phyloP scores from a whole-genome alignment of 2,797 vertebrate species.

The Eulemur albifrons region DNA sequence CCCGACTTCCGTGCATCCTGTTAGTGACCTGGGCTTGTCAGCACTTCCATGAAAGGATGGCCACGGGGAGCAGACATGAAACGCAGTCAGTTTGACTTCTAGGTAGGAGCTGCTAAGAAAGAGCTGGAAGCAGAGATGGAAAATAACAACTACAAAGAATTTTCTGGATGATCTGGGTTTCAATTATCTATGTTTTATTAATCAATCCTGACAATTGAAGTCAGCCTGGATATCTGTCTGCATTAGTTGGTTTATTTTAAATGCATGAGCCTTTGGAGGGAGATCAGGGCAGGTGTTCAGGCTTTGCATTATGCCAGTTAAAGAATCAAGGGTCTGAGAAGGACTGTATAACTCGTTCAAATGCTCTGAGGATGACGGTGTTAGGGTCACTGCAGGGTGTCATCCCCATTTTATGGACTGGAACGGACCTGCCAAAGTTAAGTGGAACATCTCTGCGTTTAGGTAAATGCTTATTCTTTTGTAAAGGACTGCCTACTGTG shows the following conservation, averaged over 20 bases:
- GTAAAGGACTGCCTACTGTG: background rate
- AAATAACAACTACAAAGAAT: background rate
- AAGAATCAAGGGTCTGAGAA: background rate
- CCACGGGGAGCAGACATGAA: background rate
- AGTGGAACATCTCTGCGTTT: background rate
- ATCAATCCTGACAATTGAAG: background rate
- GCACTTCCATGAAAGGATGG: background rate
- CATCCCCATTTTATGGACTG: background rate
- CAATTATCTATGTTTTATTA: background rate
- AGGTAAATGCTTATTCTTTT: background rate
- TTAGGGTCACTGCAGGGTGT: background rate
- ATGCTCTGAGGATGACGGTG: background rate
- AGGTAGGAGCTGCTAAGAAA: background rate
- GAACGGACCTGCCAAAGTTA: background rate
- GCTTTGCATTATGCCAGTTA: background rate
- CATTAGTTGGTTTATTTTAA: slow-evolving; percentile 2
- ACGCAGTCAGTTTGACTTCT: background rate
- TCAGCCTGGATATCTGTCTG: slow-evolving; percentile 11
- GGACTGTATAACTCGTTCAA: background rate
- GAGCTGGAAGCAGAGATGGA: background rate
- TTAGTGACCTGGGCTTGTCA: background rate
- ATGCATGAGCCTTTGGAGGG: background rate
- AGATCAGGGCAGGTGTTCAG: background rate
- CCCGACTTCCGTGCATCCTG: background rate
- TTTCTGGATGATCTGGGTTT: slow-evolving; percentile 25